phyloP scores from a whole-genome alignment of 2,113 vertebrate genomes.

The Beaufortia kweichowensis region DNA sequence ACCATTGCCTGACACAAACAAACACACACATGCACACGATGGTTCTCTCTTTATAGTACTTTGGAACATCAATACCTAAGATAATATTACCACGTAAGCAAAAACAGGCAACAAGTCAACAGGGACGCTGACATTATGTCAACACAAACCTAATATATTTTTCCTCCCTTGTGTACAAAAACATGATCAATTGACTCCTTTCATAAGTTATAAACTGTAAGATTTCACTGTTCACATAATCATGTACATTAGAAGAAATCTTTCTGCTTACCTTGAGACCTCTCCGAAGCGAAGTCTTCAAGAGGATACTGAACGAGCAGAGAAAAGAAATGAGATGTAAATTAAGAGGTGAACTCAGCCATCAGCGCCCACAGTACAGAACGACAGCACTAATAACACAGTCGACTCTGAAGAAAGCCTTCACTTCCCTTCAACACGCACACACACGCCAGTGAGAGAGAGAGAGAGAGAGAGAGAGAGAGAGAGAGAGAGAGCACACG shows the following conservation, averaged over 20 bases:
- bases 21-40: conserved; percentile 8
- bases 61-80: conserved; percentile 9
- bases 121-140: not conserved
- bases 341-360: conserved; percentile 12
- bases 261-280: conserved; percentile 33
- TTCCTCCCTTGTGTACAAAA: not conserved
- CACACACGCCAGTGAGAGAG: not conserved
- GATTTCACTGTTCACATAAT: not conserved
- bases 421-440: conserved; percentile 24
- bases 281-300: conserved; percentile 22
- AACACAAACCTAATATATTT: not conserved
- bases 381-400: conserved; percentile 30
- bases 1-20: conserved; percentile 64
- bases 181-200: not conserved
- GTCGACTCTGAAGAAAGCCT: not conserved
- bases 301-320: conserved; percentile 34
- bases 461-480: not conserved
- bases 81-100: not conserved
- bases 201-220: not conserved
- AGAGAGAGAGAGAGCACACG: not conserved
- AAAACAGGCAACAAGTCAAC: too few relatives aligned
- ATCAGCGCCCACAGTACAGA: conserved; percentile 42
- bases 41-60: not conserved
- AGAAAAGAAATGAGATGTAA: conserved; percentile 23
- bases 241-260: not conserved